Percentiles rank a stretch among this genome's conserved stretches.
These are phyloP conservation scores for Anas flavirostris DNA, from an alignment of 2,797 vertebrate species.

Conservation along the genomic window DNA sequence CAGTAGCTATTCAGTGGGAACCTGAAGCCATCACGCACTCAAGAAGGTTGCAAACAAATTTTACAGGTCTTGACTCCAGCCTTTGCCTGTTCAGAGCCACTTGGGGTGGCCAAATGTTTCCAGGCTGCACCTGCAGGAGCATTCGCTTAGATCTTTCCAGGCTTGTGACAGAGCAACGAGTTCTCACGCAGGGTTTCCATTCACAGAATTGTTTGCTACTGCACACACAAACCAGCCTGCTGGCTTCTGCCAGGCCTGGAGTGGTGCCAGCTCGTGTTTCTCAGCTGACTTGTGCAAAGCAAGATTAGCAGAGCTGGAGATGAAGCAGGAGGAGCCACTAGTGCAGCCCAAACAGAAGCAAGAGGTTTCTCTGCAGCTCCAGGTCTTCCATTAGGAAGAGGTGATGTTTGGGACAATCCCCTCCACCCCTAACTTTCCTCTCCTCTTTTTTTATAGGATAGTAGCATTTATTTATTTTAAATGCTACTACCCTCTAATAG, in stretches of 20 bases:
- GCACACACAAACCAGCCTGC: not conserved
- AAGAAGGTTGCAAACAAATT: not conserved
- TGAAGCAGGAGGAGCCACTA: not conserved
- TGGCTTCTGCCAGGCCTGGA: slow-evolving; percentile 9
- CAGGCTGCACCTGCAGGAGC: slow-evolving; percentile 1
- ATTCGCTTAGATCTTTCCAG: not conserved
- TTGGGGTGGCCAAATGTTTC: not conserved
- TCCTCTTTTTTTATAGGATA: not conserved
- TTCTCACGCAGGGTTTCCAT: not conserved
- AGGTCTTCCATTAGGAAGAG: not conserved
- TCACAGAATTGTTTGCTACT: not conserved
- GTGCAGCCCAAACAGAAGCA: not conserved
- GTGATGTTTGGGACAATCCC: not conserved
- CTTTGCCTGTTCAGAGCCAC: not conserved
- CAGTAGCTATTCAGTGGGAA: not conserved
- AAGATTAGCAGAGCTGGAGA: not conserved
- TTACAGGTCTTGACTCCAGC: not conserved
- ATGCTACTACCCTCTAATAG: not conserved
- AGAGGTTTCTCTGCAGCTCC: not conserved
- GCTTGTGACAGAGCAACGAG: not conserved
- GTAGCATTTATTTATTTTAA: no score
- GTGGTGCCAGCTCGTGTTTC: fast-evolving
- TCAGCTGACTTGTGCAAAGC: not conserved
- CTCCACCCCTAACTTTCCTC: not conserved
- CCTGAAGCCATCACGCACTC: not conserved